Evolutionary conservation across 2,113 vertebrate genomes (phyloP).

Genomic region (Bos taurus): DNA sequence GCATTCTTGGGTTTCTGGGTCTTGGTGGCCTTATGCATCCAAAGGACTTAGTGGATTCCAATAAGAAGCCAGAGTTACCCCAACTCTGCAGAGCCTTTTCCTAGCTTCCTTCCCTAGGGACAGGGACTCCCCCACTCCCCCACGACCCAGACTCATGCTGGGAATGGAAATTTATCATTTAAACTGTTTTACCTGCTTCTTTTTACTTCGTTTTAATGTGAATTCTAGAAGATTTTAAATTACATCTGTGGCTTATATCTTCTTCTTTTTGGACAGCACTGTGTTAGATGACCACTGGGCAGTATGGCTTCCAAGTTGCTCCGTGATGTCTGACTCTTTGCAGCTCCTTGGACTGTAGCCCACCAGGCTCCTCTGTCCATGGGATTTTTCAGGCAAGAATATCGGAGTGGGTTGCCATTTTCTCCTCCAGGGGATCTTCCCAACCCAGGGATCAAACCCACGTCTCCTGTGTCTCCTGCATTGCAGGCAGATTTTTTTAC

Average conservation of each 20-base stretch:
- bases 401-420: background rate
- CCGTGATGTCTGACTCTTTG: background rate
- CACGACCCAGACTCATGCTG: background rate
- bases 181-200: background rate
- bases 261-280: background rate
- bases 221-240: background rate
- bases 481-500: background rate
- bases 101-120: background rate
- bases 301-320: background rate
- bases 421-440: background rate
- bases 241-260: background rate
- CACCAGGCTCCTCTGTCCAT: background rate
- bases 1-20: background rate
- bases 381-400: background rate
- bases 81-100: background rate
- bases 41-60: background rate
- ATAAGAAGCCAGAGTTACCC: background rate
- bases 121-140: accelerated
- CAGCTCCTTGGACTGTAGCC: background rate
- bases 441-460: background rate
- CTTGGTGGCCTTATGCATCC: background rate
- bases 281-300: background rate
- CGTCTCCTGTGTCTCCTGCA: background rate
- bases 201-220: background rate
- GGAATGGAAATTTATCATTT: background rate